Percentiles rank a stretch among this genome's conserved stretches.
phyloP scores from a whole-genome alignment of 1,140 invertebrate genomes.

The Tetranychus urticae region DNA sequence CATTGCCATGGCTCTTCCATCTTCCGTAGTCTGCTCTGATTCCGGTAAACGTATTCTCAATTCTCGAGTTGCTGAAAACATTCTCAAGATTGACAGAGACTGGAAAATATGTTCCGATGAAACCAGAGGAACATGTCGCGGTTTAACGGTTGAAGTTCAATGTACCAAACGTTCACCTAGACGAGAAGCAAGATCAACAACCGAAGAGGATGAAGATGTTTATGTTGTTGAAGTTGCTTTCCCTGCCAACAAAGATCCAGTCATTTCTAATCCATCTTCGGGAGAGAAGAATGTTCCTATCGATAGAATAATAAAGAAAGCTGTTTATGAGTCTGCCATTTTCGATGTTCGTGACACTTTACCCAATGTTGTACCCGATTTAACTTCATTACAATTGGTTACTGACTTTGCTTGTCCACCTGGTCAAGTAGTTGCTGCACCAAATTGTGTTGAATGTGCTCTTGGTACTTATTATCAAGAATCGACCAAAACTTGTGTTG shows the following conservation, averaged over 20 bases:
- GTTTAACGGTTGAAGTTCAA: slow-evolving; percentile 63
- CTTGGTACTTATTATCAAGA: slow-evolving; percentile 61
- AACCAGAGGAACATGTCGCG: slow-evolving; percentile 39
- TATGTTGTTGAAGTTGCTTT: slow-evolving; percentile 71
- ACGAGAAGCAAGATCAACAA: slow-evolving; percentile 28
- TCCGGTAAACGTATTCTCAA: slow-evolving; percentile 70
- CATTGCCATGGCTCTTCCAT: slow-evolving; percentile 75
- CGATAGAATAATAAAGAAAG: slow-evolving; percentile 49
- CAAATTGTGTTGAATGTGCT: slow-evolving; percentile 63
- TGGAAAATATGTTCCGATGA: slow-evolving; percentile 80
- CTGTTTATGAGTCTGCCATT: slow-evolving; percentile 42
- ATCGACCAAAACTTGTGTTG: slow-evolving; percentile 40
- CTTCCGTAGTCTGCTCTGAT: slow-evolving; percentile 73
- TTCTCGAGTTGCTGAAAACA: slow-evolving; percentile 58
- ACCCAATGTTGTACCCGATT: slow-evolving; percentile 77
- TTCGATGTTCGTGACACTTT: slow-evolving; percentile 47
- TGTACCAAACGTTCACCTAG: slow-evolving; percentile 27
- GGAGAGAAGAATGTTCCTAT: slow-evolving; percentile 54
- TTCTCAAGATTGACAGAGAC: slow-evolving; percentile 64
- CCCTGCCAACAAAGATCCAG: slow-evolving; percentile 72
- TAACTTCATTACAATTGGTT: slow-evolving; percentile 52
- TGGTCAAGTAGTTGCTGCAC: slow-evolving; percentile 64
- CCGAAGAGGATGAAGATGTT: slow-evolving; percentile 22
- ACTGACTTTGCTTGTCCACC: slow-evolving; percentile 77
- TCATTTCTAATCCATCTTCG: slow-evolving; percentile 47